phyloP scores from a whole-genome alignment of 2,797 vertebrate species.

The Ctenopoma kingsleyae region DNA sequence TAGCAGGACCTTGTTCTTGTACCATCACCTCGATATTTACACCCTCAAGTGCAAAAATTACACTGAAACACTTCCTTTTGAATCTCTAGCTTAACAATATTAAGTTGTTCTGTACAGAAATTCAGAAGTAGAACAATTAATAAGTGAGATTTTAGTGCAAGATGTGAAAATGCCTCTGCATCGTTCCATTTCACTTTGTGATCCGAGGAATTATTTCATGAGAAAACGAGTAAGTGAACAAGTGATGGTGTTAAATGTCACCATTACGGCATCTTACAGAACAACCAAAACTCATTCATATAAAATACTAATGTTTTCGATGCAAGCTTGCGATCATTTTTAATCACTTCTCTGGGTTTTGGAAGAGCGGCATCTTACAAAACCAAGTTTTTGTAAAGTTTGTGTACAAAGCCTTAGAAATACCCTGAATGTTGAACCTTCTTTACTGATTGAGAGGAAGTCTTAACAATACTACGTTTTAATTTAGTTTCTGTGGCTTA shows the following conservation, averaged over 20 bases:
- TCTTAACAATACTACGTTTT: slow-evolving; percentile 16
- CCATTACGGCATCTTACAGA: background rate
- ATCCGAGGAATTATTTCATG: background rate
- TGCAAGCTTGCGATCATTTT: background rate
- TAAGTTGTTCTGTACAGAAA: background rate
- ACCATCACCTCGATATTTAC: background rate
- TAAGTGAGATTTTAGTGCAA: background rate
- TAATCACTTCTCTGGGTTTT: slow-evolving; percentile 15
- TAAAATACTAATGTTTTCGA: slow-evolving; percentile 27
- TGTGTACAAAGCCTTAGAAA: slow-evolving; percentile 62
- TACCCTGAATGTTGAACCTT: slow-evolving; percentile 55
- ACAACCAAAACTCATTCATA: slow-evolving; percentile 18
- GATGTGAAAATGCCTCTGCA: background rate
- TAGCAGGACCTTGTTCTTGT: background rate
- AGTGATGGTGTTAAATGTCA: background rate
- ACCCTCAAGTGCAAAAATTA: background rate
- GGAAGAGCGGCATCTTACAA: slow-evolving; percentile 34
- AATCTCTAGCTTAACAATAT: background rate
- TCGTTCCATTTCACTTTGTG: background rate
- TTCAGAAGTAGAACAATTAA: background rate
- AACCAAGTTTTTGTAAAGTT: slow-evolving; percentile 30
- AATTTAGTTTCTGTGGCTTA: slow-evolving; percentile 7
- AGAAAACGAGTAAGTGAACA: background rate
- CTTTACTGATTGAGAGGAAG: background rate
- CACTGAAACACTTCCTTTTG: background rate